Evolutionary conservation across 1,140 invertebrate genomes (phyloP), one percentile per base, ranked within the genome.

Genomic region (Eciton burchellii): DNA sequence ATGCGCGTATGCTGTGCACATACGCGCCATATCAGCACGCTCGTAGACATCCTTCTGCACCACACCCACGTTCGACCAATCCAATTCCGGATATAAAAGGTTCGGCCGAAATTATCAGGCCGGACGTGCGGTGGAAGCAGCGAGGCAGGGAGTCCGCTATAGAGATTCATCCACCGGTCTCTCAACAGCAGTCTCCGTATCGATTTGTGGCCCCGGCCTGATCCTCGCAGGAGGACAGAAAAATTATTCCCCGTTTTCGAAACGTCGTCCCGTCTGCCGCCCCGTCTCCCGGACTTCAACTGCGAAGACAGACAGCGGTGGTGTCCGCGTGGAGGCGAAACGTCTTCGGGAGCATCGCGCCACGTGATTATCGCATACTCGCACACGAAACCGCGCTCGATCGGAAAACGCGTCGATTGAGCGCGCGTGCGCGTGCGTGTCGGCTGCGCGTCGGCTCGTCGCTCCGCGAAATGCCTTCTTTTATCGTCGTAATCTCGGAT

Each of bases 401-500:
- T 56, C 21, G 35, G 12, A 24, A 56, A 56, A 43, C n/a, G 35
- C n/a, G 24, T 79, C 29, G 21, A 56, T 70, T 29, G 35, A 56
- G 16, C 24, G 16, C n/a, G 19, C 74, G 74, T 52, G 56, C 52
- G 74, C 35, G 26, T 83, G 29, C 43, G 45, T 49, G 35, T 63
- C 66, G 84, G 54, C 70, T 54, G 47, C 52, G 73, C 60, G 57
- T 65, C 26, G 12, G 26, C 26, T 26, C 19, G 59, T 45, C 45
- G 54, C 62, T 49, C 59, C 65, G 73, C 47, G 77, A 79, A 88
- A 35, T 35, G 6, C 35, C 35, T 88, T 86, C 85, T 72, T 72
- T 85, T 88, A 87, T 85, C 87, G 77, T 68, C 74, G 57, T 62
- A 74, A 87, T 81, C 84, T 84, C 71, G 70, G 83, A 82, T 87